Conservation (phyloP, 2,797 vertebrate genomes). For the Apodemus agrarius region DNA sequence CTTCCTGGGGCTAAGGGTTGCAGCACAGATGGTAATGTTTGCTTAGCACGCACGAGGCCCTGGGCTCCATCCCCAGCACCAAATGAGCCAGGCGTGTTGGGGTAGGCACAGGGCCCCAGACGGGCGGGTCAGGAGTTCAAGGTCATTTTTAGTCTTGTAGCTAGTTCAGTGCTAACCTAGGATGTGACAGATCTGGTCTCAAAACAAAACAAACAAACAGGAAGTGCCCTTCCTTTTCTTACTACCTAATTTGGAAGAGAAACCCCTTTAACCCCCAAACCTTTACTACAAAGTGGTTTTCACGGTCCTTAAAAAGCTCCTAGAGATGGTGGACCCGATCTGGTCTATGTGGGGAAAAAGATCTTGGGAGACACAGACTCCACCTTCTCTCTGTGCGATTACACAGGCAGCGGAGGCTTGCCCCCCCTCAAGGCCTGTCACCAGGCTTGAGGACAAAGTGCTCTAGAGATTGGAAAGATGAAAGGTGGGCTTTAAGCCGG, state of each 20-base stretch:
- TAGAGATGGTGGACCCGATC: not conserved
- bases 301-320: not conserved
- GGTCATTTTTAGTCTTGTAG: not conserved
- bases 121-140: not conserved
- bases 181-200: not conserved
- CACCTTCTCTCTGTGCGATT: not conserved
- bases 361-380: not conserved
- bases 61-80: not conserved
- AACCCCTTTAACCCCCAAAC: not conserved
- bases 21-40: not conserved
- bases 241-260: conserved; percentile 10
- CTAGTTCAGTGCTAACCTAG: not conserved
- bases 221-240: not conserved
- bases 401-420: not conserved
- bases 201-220: not conserved
- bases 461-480: not conserved
- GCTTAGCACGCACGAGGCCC: not conserved
- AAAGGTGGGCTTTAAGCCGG: not conserved
- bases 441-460: not conserved
- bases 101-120: no score
- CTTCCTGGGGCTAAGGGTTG: not conserved
- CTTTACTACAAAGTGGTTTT: conserved; percentile 36
- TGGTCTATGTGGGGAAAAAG: not conserved
- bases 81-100: not conserved
- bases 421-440: not conserved